A percentile compares a stretch with the other conserved stretches of the same genome.
Evolutionary conservation across 2,888 invertebrate genomes (phyloP).

Genomic region (Apamea epomidion): DNA sequence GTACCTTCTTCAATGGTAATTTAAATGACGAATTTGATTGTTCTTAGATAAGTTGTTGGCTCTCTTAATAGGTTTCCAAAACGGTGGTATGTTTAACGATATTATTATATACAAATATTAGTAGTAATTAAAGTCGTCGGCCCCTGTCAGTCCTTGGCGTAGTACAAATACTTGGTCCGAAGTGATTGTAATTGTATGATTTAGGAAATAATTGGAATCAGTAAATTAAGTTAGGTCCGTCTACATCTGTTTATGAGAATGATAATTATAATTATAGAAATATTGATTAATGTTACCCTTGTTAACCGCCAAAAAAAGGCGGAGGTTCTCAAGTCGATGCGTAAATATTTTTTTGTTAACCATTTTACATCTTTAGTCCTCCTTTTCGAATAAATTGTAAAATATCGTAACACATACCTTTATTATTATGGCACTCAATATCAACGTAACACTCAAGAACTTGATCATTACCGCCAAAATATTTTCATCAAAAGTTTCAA

Average conservation of each 20-base stretch:
- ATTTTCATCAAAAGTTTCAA: background rate
- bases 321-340: background rate
- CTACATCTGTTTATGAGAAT: background rate
- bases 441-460: background rate
- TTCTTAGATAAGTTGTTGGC: constrained; percentile 36
- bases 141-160: constrained; percentile 28
- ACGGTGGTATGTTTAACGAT: constrained; percentile 33
- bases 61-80: constrained; percentile 27
- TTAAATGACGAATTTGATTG: constrained; percentile 31
- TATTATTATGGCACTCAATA: background rate
- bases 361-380: background rate
- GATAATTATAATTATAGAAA: background rate
- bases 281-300: background rate
- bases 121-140: constrained; percentile 4
- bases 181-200: constrained; percentile 20
- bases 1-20: constrained; percentile 35
- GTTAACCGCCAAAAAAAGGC: background rate
- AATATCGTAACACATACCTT: background rate
- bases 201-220: background rate
- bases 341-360: background rate
- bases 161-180: constrained; percentile 13
- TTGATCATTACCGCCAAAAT: constrained; percentile 19
- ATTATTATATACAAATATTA: constrained; percentile 38
- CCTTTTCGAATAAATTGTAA: background rate
- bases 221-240: too few species aligned